Conservation (phyloP, 2,888 invertebrate species). For the Coelopa pilipes region DNA sequence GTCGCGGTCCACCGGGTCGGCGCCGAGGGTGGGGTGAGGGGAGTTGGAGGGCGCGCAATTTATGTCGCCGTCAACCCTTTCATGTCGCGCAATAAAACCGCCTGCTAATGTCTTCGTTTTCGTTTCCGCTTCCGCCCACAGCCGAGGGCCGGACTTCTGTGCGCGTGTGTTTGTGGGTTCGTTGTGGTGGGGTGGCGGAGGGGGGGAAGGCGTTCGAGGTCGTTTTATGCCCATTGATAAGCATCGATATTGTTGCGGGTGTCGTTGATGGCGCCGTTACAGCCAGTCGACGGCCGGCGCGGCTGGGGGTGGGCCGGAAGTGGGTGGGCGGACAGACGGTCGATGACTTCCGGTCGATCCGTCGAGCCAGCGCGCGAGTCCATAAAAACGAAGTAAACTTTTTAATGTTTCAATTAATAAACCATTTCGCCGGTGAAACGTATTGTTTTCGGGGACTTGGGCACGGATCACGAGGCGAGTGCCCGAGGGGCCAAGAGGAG, state of each 20-base stretch:
- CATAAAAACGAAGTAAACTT: neutral
- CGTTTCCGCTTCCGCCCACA: conserved; percentile 3
- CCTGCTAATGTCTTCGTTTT: neutral
- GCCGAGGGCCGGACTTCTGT: neutral
- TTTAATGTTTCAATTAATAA: conserved; percentile 5
- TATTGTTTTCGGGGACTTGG: too few relatives aligned
- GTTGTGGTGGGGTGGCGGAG: neutral
- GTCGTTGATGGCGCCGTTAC: conserved; percentile 40
- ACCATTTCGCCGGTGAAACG: too few relatives aligned
- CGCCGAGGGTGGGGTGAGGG: neutral
- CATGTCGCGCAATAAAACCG: conserved; percentile 22
- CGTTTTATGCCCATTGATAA: conserved; percentile 40
- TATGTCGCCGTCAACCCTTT: conserved; percentile 23
- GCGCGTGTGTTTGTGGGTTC: neutral
- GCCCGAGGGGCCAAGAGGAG: too few relatives aligned
- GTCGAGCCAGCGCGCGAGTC: neutral
- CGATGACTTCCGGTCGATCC: neutral
- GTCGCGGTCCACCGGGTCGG: neutral
- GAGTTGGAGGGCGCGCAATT: conserved; percentile 6
- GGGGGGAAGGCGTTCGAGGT: conserved; percentile 23
- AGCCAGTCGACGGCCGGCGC: neutral
- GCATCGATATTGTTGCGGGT: conserved; percentile 40
- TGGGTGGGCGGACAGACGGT: too few relatives aligned
- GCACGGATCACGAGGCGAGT: too few relatives aligned
- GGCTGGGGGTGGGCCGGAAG: too few relatives aligned